A percentile compares a stretch with the other conserved stretches of the same genome.
Conservation (phyloP, 2,797 vertebrate species). For the Hoplostethus mediterraneus region DNA sequence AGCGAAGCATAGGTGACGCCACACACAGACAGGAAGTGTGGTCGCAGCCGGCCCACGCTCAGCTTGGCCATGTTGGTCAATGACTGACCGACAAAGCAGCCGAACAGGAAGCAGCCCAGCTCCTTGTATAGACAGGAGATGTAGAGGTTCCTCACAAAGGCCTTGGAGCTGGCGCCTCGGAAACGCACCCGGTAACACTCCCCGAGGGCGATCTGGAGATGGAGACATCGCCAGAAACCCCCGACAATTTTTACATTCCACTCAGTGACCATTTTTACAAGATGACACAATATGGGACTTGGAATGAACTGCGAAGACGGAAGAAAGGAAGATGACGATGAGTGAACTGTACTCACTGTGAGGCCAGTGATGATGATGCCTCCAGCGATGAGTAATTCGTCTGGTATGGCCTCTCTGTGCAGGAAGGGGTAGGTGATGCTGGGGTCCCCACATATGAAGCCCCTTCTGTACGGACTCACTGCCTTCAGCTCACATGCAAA, state of each 20-base stretch:
- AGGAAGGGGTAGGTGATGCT: constrained; percentile 79
- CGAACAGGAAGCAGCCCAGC: constrained; percentile 80
- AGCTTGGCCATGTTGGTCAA: constrained; percentile 83
- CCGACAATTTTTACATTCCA: not conserved
- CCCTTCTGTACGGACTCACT: constrained; percentile 74
- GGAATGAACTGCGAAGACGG: not conserved
- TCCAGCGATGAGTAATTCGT: constrained; percentile 72
- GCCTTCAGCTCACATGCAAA: constrained; percentile 77
- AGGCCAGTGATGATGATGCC: constrained; percentile 77
- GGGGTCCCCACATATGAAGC: constrained; percentile 82
- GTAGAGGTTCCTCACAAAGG: constrained; percentile 74
- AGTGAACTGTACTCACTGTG: constrained; percentile 61
- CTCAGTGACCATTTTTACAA: not conserved
- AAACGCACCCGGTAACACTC: constrained; percentile 73
- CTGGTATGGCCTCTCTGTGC: constrained; percentile 67
- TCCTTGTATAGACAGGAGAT: constrained; percentile 79
- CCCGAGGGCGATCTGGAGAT: constrained; percentile 73
- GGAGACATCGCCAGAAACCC: not conserved
- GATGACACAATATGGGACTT: not conserved
- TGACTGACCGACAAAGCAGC: constrained; percentile 75
- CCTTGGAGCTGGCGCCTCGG: constrained; percentile 53
- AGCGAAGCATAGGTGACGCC: constrained; percentile 69
- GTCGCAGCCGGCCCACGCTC: constrained; percentile 77
- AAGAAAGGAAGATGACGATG: not conserved
- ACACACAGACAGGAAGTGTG: constrained; percentile 82